These are phyloP conservation scores for Falcaria lacertinaria DNA, from an alignment of 2,888 invertebrate species.

Conservation along the genomic window DNA sequence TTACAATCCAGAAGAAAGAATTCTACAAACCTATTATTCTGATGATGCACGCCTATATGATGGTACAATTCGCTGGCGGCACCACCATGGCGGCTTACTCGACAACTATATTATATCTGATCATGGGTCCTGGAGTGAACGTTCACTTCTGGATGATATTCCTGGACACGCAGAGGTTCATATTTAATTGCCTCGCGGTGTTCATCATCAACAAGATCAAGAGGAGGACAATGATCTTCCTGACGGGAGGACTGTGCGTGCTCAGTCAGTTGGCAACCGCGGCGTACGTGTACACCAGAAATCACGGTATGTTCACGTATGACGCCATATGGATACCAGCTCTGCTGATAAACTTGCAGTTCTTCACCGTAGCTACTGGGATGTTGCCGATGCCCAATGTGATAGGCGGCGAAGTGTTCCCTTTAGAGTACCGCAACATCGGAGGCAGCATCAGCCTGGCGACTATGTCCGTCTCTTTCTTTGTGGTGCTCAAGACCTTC, in stretches of 20 bases:
- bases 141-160: slow-evolving; percentile 82
- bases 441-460: slow-evolving; percentile 81
- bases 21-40: slow-evolving; percentile 79
- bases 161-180: slow-evolving; percentile 80
- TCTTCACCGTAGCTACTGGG: slow-evolving; percentile 77
- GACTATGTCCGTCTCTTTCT: slow-evolving; percentile 78
- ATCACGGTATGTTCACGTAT: slow-evolving; percentile 30
- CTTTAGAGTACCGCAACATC: slow-evolving; percentile 78
- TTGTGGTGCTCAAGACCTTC: slow-evolving; percentile 81
- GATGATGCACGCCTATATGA: slow-evolving; percentile 79
- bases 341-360: slow-evolving; percentile 72
- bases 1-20: slow-evolving; percentile 51
- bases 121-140: slow-evolving; percentile 78
- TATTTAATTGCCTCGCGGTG: slow-evolving; percentile 79
- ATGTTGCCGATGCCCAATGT: slow-evolving; percentile 83
- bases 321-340: slow-evolving; percentile 65
- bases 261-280: slow-evolving; percentile 75
- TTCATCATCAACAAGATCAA: slow-evolving; percentile 78
- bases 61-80: slow-evolving; percentile 83
- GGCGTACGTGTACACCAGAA: slow-evolving; percentile 48
- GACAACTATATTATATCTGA: slow-evolving; percentile 76
- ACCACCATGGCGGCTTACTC: slow-evolving; percentile 84
- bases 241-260: slow-evolving; percentile 79
- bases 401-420: slow-evolving; percentile 84
- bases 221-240: slow-evolving; percentile 79